Base-by-base conservation (phyloP, 2,797 vertebrate genomes). In the Gallinago nigripennis region DNA sequence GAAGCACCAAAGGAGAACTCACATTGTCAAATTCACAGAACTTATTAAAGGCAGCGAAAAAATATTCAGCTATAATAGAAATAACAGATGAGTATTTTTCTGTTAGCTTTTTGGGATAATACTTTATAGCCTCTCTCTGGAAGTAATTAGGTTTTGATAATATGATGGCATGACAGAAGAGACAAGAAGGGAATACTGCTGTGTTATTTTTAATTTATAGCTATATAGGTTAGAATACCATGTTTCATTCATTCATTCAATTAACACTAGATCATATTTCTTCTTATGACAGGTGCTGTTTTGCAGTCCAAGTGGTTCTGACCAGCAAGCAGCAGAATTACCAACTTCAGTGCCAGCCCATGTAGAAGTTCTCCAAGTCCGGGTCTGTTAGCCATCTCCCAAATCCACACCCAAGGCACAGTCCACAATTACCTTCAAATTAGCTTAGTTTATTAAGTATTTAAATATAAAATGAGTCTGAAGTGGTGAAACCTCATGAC, bases 181-280 rank as follows among this genome's bases (percentile, higher is more conserved):
- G 33, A 66, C 11, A 91, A 16, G 37, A 90, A 58, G 33, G 48
- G 2, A 89, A 68, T 69, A 65, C 21, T 72, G 20, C 27, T 10
- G 0, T 33, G 16, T 12, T 75, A n/a, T 46, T 89, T 93, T 88
- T 66, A 33, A 31, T 86, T 81, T 63, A 46, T 23, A 81, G 30
- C 9, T 39, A 39, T 35, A 43, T 41, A 68, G 9, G 10, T 87
- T 88, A 73, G 39, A 77, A 66, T 9, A 45, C 5, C 6, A 33
- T 54, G 10, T 58, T 85, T 82, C 64, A 88, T 86, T 87, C 33
- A n/a, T 54, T 86, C 9, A 57, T 72, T 72, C 53, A 70, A 70
- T 63, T 54, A 82, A 17, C 23, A 69, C 4, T 77, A 82, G 12
- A 61, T 35, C 20, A 63, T 8, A 51, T 72, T 85, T 91, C 16